Conservation (phyloP, 2,113 vertebrate species). For the Tetrao urogallus region DNA sequence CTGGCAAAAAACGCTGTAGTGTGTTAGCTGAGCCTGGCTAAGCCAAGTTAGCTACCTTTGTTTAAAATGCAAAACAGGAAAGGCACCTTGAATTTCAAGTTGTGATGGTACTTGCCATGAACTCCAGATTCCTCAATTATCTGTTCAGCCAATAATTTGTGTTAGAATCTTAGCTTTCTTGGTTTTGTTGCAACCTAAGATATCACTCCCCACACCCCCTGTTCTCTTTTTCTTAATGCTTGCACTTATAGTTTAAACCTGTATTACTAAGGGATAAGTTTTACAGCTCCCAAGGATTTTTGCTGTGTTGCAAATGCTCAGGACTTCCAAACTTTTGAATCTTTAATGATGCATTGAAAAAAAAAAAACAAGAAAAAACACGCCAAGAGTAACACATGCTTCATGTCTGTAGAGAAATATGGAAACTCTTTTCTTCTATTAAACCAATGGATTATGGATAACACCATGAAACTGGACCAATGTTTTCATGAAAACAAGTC, state of each 20-base stretch:
- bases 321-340: background rate
- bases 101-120: background rate
- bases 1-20: background rate
- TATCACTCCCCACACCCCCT: too few relatives aligned
- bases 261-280: background rate
- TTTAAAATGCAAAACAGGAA: background rate
- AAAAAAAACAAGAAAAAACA: slow-evolving; percentile 17
- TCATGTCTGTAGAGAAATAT: background rate
- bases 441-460: slow-evolving; percentile 51
- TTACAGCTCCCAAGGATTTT: background rate
- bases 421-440: slow-evolving; percentile 43
- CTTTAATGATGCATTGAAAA: background rate
- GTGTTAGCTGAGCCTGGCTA: background rate
- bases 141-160: background rate
- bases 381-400: slow-evolving; percentile 24
- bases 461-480: slow-evolving; percentile 59
- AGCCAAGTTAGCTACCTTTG: background rate
- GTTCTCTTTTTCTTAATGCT: too few relatives aligned
- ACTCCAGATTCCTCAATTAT: background rate
- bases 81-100: background rate
- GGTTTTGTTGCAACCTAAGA: background rate
- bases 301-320: background rate
- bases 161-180: background rate
- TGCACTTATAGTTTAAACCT: background rate
- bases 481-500: slow-evolving; percentile 60